Evolutionary conservation across 2,797 vertebrate genomes (phyloP).

Genomic region (Lithobates pipiens): DNA sequence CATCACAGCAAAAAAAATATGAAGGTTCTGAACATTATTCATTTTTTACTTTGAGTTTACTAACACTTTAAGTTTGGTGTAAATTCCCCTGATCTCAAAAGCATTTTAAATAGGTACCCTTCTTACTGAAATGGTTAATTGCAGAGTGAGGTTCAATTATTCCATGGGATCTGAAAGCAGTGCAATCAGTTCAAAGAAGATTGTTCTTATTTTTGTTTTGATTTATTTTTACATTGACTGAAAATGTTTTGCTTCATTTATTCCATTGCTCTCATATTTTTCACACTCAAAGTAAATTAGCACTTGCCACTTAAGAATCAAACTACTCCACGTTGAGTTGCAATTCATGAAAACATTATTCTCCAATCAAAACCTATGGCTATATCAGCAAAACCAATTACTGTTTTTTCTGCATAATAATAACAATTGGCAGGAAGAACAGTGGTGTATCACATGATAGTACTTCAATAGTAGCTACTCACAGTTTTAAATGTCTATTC

Average conservation of each 20-base stretch:
- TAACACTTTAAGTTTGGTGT: not conserved
- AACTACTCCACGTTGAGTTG: constrained; percentile 37
- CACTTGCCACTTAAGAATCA: constrained; percentile 51
- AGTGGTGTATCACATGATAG: not conserved
- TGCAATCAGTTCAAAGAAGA: constrained; percentile 41
- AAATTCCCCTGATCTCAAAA: not conserved
- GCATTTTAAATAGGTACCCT: not conserved
- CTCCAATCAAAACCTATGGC: constrained; percentile 28
- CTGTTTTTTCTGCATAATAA: not conserved
- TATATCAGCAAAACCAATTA: constrained; percentile 28
- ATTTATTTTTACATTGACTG: constrained; percentile 52
- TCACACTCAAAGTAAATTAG: constrained; percentile 55
- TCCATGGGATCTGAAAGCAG: constrained; percentile 1
- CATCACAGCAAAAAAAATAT: too few relatives aligned
- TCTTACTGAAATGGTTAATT: not conserved
- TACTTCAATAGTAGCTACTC: not conserved
- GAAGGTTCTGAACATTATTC: too few relatives aligned
- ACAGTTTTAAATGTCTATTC: too few relatives aligned
- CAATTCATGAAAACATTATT: constrained; percentile 41
- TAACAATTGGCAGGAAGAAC: not conserved
- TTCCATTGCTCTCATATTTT: constrained; percentile 49
- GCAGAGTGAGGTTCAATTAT: not conserved
- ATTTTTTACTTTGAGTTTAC: too few relatives aligned
- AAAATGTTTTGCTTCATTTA: constrained; percentile 59
- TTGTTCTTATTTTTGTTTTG: constrained; percentile 53